Conservation (phyloP, 2,888 invertebrate species). For the Cephalotes varians region DNA sequence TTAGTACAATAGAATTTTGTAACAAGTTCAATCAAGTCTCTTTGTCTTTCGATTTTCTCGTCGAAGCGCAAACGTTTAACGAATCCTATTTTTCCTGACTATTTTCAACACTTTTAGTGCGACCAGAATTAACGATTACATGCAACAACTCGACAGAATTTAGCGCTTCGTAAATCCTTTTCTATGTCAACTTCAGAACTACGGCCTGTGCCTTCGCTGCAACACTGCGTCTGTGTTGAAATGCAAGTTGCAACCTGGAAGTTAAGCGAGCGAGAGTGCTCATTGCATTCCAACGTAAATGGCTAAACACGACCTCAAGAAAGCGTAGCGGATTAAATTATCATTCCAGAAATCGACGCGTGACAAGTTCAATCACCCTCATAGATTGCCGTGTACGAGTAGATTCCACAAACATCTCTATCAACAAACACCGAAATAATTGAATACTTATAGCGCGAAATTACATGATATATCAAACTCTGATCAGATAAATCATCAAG, state of each 20-base stretch:
- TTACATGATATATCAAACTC: not conserved
- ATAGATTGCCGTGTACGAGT: not conserved
- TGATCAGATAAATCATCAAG: not conserved
- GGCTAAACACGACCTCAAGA: slow-evolving; percentile 39
- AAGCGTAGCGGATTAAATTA: slow-evolving; percentile 52
- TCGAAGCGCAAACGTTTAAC: not conserved
- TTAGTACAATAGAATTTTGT: not conserved
- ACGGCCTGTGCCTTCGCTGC: not conserved
- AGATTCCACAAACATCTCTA: not conserved
- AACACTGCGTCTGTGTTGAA: slow-evolving; percentile 26
- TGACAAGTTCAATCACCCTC: slow-evolving; percentile 42
- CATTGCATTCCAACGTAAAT: slow-evolving; percentile 52
- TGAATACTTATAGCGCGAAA: not conserved
- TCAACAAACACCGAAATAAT: not conserved
- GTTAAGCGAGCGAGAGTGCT: slow-evolving; percentile 53
- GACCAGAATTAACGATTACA: slow-evolving; percentile 5
- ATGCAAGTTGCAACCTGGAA: slow-evolving; percentile 41
- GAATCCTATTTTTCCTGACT: not conserved
- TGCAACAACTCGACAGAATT: not conserved
- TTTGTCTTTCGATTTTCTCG: not conserved
- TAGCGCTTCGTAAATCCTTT: slow-evolving; percentile 12
- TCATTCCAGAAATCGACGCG: slow-evolving; percentile 45
- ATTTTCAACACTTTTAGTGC: not conserved
- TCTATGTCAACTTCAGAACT: not conserved
- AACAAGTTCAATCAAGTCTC: not conserved